Base-by-base conservation (phyloP, 2,113 vertebrate genomes). In the Tamias sibiricus region DNA sequence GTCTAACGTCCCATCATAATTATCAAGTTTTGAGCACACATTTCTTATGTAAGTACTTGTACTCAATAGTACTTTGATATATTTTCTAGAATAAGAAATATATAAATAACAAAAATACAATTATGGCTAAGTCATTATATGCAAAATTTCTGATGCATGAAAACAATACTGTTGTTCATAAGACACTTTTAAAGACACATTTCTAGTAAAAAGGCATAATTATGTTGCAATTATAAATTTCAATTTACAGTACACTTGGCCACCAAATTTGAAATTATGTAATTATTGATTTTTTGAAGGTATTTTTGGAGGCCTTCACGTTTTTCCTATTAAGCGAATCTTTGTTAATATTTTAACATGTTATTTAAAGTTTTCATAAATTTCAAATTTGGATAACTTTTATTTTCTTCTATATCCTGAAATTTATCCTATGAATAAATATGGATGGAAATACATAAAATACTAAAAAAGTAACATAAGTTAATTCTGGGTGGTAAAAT, bases 321-420 rank as follows among this genome's bases (percentile, higher is more conserved):
- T 54, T 80, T 92, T 95, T 69, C 19, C 40, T 24, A 69, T 71
- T 62, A 83, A 49, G 14, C 42, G 62, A 59, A 62, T 57, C 8
- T 90, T 83, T 88, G 17, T 85, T 74, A 68, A 49, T 66, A 91
- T 42, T 88, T 91, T 84, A 47, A 94, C 4, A 87, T 62, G 9
- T 44, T 84, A 80, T 68, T 89, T 89, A 26, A 89, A 37, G 52
- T 96, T 81, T 89, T 83, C 17, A 83, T 66, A 93, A 30, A 79
- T 90, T 75, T 59, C 11, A n/a, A 91, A 80, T 68, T 47, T 87
- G 17, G 0, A 74, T 84, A 83, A 47, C 76, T 92, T 75, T 91
- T 13, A 81, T 69, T 81, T 93, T 88, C 12, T 14, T 62, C 2
- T 85, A 20, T 47, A 62, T 0, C 2, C 2, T 62, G 66, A 54